Conservation (phyloP, 2,113 vertebrate genomes). For the Prunella himalayana region DNA sequence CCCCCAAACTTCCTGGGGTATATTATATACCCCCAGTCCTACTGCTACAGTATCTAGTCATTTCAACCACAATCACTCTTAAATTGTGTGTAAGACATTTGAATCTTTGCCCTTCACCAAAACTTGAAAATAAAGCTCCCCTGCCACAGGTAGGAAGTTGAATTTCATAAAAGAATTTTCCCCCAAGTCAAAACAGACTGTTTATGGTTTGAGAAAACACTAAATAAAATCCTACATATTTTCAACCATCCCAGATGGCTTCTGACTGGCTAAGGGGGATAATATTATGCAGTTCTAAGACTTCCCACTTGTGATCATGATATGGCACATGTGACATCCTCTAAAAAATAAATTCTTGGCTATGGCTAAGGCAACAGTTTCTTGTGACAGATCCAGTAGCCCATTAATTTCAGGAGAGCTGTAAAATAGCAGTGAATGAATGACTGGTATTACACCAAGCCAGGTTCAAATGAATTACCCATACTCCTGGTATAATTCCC, state of each 20-base stretch:
- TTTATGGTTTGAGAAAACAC: background rate
- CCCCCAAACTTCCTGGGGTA: background rate
- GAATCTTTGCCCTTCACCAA: background rate
- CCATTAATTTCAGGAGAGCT: background rate
- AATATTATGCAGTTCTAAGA: background rate
- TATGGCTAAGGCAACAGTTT: background rate
- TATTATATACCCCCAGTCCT: background rate
- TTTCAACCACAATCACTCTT: background rate
- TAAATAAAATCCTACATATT: background rate
- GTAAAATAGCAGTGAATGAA: background rate
- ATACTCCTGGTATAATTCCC: background rate
- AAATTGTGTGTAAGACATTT: fast-evolving
- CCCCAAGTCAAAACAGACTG: background rate
- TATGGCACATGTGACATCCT: background rate
- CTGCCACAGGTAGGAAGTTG: background rate
- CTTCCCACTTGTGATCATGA: background rate
- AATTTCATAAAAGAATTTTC: background rate
- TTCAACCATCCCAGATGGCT: background rate
- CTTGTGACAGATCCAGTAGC: background rate
- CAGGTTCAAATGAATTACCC: background rate
- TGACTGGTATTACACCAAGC: background rate
- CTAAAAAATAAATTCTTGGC: background rate
- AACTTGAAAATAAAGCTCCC: background rate
- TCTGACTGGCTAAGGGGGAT: background rate
- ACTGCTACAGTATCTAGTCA: background rate